Evolutionary conservation across 2,888 invertebrate genomes (phyloP), one percentile per base, ranked within the genome.

Genomic region (Noctua pronuba): DNA sequence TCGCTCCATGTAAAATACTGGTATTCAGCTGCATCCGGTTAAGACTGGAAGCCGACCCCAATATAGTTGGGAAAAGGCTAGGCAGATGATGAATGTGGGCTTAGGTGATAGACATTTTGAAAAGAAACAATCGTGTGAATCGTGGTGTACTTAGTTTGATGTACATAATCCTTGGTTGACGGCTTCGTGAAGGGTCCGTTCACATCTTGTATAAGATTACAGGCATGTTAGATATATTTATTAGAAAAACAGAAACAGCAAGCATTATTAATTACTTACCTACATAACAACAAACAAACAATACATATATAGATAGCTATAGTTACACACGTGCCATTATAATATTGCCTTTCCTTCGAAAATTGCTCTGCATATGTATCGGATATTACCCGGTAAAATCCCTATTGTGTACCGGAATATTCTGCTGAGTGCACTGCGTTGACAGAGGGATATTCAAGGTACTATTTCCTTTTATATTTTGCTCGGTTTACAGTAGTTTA

Each of bases 351-450:
- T 35, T 44, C n/a, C 8, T 41, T 41, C 44, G 60, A 35, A 67
- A 60, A 46, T 60, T 49, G 21, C 60, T 71, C n/a, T 3, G 41
- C 60, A 44, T 52, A 52, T 38, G 62, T 79, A 35, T 77, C 52
- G 35, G 28, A 62, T 49, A 72, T 71, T 44, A 44, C 13, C 31
- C 77, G 41, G 49, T 28, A 28, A 77, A 79, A 79, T 79, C 71
- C 41, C 24, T 64, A 52, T 77, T 77, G 60, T 79, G 24, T 49
- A 69, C 41, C 60, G 31, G 58, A 28, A 44, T 58, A 62, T 70
- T 70, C 13, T 52, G 69, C 18, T 1, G 31, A 58, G 79, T 69
- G 80, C 35, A 62, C 13, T 44, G 69, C 49, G 24, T 62, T 49
- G 28, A 71, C 46, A 70, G 46, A 18, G 35, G 24, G 24, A 70